phyloP scores from a whole-genome alignment of 2,888 invertebrate genomes.

The Drosophila planitibia region DNA sequence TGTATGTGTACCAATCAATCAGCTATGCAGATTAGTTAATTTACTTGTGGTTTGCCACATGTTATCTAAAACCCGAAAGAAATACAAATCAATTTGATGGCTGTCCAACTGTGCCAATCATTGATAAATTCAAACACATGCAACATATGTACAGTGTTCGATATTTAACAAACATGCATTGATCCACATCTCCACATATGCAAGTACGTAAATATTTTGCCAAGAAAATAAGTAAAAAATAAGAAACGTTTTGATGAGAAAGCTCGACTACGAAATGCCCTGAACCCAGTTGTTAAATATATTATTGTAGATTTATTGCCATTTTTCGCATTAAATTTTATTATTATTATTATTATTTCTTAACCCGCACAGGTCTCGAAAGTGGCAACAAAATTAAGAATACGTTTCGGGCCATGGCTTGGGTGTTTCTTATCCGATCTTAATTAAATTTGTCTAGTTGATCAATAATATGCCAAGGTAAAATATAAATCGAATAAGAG shows the following conservation, averaged over 20 bases:
- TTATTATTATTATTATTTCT: too few species aligned
- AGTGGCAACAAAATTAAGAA: neutral
- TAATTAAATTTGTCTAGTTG: neutral
- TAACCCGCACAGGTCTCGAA: neutral
- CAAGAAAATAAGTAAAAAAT: neutral
- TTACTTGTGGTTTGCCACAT: conserved; percentile 21
- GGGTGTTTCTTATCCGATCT: neutral
- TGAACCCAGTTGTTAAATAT: neutral
- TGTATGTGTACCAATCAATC: neutral
- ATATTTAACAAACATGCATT: conserved; percentile 16
- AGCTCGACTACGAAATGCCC: neutral
- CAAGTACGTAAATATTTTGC: neutral
- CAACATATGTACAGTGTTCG: neutral
- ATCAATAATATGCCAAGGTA: neutral
- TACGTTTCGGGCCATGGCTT: neutral
- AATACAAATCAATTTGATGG: conserved; percentile 19
- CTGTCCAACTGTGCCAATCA: conserved; percentile 1
- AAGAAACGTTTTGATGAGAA: neutral
- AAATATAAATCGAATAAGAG: too few species aligned
- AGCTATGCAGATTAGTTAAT: conserved; percentile 15
- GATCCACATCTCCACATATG: neutral
- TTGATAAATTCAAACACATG: conserved; percentile 5
- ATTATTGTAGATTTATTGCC: neutral
- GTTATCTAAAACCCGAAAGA: conserved; percentile 1
- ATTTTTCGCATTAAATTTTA: too few species aligned